phyloP scores from a whole-genome alignment of 1,140 invertebrate species.

The Drosophila tsacasi region DNA sequence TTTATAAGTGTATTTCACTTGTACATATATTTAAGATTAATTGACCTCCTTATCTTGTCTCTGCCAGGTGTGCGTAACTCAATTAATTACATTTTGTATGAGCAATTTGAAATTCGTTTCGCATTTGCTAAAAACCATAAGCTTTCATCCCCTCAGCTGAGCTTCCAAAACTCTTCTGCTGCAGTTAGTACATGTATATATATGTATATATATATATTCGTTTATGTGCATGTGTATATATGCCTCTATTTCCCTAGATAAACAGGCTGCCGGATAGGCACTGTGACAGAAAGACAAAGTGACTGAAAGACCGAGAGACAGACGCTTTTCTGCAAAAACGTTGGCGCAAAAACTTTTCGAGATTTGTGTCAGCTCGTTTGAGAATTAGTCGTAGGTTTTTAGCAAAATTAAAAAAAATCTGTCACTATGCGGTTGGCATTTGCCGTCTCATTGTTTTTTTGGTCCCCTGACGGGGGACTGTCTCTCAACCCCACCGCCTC shows the following conservation, averaged over 20 bases:
- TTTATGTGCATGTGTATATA: background rate
- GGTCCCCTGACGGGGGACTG: constrained; percentile 32
- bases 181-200: constrained; percentile 9
- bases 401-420: constrained; percentile 81
- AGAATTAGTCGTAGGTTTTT: constrained; percentile 83
- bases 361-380: constrained; percentile 83
- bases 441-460: constrained; percentile 74
- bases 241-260: constrained; percentile 6
- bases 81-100: constrained; percentile 10
- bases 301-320: constrained; percentile 34
- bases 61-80: constrained; percentile 9
- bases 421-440: constrained; percentile 73
- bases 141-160: constrained; percentile 21
- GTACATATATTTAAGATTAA: constrained; percentile 4
- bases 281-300: constrained; percentile 38
- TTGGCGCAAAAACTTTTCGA: constrained; percentile 75
- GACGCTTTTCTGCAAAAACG: constrained; percentile 56
- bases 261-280: constrained; percentile 42
- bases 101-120: constrained; percentile 20
- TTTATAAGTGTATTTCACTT: background rate
- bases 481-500: background rate
- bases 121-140: constrained; percentile 12
- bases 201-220: background rate
- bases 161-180: constrained; percentile 22
- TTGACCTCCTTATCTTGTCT: constrained; percentile 3